Percentiles rank a stretch among this genome's conserved stretches.
Conservation (phyloP, 1,140 invertebrate genomes). For the Neodiprion lecontei region DNA sequence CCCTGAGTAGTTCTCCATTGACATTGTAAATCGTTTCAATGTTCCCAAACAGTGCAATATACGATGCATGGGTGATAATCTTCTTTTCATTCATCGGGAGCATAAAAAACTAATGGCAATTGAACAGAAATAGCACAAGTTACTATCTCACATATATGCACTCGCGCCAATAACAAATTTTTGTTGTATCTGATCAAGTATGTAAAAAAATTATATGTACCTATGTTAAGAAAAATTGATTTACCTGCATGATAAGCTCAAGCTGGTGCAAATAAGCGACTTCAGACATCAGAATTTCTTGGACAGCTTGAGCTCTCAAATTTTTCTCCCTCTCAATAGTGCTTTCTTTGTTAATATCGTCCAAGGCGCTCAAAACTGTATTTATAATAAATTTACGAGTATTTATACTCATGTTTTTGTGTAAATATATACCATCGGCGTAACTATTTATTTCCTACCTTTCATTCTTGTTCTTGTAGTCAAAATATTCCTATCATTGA, state of each 20-base stretch:
- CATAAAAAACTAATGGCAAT: conserved; percentile 68
- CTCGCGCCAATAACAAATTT: not conserved
- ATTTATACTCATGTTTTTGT: not conserved
- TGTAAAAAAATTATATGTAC: conserved; percentile 16
- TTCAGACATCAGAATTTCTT: conserved; percentile 78
- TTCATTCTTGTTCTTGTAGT: conserved; percentile 67
- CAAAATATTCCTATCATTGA: conserved; percentile 69
- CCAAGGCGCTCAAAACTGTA: conserved; percentile 60
- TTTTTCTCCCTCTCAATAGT: conserved; percentile 55
- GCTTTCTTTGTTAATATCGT: conserved; percentile 57
- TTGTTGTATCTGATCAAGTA: too few species aligned
- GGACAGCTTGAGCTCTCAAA: conserved; percentile 64
- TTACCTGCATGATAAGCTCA: conserved; percentile 70
- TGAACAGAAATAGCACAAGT: conserved; percentile 29
- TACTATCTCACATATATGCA: conserved; percentile 5
- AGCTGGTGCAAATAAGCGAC: conserved; percentile 73
- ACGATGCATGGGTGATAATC: conserved; percentile 65
- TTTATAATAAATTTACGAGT: conserved; percentile 16
- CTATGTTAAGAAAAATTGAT: conserved; percentile 10
- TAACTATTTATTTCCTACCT: conserved; percentile 49
- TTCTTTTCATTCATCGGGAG: conserved; percentile 68
- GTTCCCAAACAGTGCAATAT: conserved; percentile 72
- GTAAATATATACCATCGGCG: conserved; percentile 16
- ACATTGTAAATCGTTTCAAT: conserved; percentile 76
- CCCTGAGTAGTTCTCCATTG: conserved; percentile 71